Base-by-base conservation (phyloP, 2,797 vertebrate genomes). In the Lepus oiostolus region DNA sequence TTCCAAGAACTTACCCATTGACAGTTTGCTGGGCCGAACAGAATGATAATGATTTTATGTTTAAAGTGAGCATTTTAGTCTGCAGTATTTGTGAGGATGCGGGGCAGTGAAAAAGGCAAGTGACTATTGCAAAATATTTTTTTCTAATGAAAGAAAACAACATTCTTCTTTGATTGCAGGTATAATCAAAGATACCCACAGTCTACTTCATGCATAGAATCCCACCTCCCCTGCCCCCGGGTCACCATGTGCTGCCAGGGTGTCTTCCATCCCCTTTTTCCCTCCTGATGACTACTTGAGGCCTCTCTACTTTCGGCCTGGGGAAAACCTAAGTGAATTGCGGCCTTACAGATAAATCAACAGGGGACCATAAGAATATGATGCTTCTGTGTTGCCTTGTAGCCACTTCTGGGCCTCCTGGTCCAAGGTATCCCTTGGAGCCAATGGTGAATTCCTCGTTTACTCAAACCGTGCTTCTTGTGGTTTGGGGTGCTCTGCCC, bases 291-390 rank as follows among this genome's bases (percentile, higher is more conserved):
- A 22, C 10, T 75, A 84, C 76, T 77, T 60, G 35, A 63, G 50
- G 65, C 30, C n/a, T 65, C 72, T 91, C 30, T 28, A 72, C 17
- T 35, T 26, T 50, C 79, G 52, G 30, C 47, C 67, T 77, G 26
- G 52, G 85, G 75, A 47, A 94, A 90, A 67, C n/a, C 83, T 80
- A 81, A 86, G 52, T 63, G 77, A 67, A 88, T 93, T 42, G 50
- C 67, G 90, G 85, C 84, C 72, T 52, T 47, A 9, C 22, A 58
- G 81, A 54, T 72, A 47, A 16, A 87, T 81, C 88, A 65, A 0
- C 6, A 68, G 62, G 38, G 42, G 47, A 28, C n/a, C 54, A 30
- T 50, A 80, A 67, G 79, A 83, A 42, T 58, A 86, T 3, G 50
- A 88, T 54, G 54, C 47, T 75, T 70, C 74, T 8, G 1, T 28